These are phyloP conservation scores for Parus major DNA, from an alignment of 2,113 vertebrate genomes.

Conservation along the genomic window DNA sequence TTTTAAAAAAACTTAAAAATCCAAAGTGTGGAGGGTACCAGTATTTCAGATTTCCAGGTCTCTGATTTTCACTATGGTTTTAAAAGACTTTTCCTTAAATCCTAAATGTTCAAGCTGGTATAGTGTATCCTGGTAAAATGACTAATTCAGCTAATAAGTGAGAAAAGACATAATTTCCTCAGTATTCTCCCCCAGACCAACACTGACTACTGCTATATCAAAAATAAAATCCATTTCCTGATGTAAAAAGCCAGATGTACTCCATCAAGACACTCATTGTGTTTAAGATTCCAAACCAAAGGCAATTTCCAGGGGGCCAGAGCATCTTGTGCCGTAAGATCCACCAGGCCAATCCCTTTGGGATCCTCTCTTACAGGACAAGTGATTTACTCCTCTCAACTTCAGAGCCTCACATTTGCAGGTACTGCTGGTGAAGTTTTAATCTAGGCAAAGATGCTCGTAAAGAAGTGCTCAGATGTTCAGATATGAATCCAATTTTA, in stretches of 20 bases:
- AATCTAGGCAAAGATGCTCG: conserved; percentile 13
- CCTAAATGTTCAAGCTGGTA: not conserved
- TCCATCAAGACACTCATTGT: not conserved
- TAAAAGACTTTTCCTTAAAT: not conserved
- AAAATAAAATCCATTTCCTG: not conserved
- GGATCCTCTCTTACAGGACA: not conserved
- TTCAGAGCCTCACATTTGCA: conserved; percentile 9
- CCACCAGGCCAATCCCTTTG: not conserved
- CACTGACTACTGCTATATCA: not conserved
- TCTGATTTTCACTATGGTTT: not conserved
- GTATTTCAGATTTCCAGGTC: not conserved
- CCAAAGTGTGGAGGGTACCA: not conserved
- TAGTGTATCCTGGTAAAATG: not conserved
- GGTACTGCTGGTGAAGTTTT: conserved; percentile 3
- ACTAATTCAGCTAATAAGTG: not conserved
- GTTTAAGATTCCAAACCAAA: not conserved
- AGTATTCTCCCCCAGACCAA: not conserved
- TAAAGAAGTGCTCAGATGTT: conserved; percentile 1
- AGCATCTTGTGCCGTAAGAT: not conserved
- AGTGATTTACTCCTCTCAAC: not conserved
- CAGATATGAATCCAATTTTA: conserved; percentile 7
- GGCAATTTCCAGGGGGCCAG: not conserved
- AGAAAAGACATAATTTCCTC: not conserved
- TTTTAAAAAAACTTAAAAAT: not conserved
- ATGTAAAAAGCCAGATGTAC: not conserved